phyloP scores from a whole-genome alignment of 2,888 invertebrate genomes.

The Branchipolynoe longqiensis region DNA sequence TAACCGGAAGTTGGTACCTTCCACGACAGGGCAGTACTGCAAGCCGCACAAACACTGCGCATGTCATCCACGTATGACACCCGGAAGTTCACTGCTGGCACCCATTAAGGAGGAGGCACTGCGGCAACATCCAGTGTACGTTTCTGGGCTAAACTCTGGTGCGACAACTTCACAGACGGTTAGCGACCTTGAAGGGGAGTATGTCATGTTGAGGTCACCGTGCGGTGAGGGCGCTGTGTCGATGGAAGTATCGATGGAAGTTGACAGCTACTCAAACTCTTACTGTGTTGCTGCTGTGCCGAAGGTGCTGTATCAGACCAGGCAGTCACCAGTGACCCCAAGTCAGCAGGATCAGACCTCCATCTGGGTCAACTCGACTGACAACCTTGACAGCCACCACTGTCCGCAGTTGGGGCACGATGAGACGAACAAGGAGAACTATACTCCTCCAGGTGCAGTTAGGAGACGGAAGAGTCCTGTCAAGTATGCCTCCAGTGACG shows the following conservation, averaged over 20 bases:
- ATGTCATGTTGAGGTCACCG: conserved; percentile 57
- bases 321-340: neutral
- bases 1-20: conserved; percentile 33
- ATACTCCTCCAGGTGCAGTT: neutral
- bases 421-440: conserved; percentile 17
- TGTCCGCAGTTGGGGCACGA: neutral
- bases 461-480: conserved; percentile 59
- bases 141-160: conserved; percentile 14
- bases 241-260: conserved; percentile 36
- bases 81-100: conserved; percentile 49
- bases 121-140: neutral
- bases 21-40: conserved; percentile 52
- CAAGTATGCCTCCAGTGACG: conserved; percentile 63
- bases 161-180: neutral
- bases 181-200: conserved; percentile 59
- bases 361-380: conserved; percentile 57
- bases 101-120: conserved; percentile 62
- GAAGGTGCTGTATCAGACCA: neutral
- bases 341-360: conserved; percentile 55
- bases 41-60: conserved; percentile 54
- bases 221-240: conserved; percentile 22
- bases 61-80: neutral
- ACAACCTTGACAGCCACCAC: conserved; percentile 19
- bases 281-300: neutral
- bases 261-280: neutral